These are phyloP conservation scores for Argyrosomus japonicus DNA, from an alignment of 2,113 vertebrate species.

Conservation along the genomic window DNA sequence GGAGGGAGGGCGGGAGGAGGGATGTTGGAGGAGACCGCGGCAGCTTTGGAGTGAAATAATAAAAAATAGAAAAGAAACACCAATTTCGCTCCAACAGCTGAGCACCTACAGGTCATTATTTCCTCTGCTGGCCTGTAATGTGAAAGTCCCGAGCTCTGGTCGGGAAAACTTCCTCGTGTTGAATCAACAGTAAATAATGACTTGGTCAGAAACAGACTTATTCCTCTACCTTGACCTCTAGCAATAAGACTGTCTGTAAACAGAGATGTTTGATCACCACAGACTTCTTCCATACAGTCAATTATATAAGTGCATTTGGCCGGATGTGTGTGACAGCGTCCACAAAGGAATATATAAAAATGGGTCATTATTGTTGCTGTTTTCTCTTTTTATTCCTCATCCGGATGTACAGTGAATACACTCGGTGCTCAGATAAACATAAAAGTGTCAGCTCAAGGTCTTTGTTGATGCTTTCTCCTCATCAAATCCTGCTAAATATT, in stretches of 20 bases:
- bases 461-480: background rate
- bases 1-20: conserved; percentile 59
- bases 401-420: background rate
- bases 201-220: conserved; percentile 64
- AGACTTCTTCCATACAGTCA: conserved; percentile 31
- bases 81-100: conserved; percentile 87
- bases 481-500: background rate
- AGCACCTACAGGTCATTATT: conserved; percentile 87
- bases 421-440: background rate
- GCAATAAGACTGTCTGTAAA: conserved; percentile 47
- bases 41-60: conserved; percentile 83
- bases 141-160: conserved; percentile 61
- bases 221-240: conserved; percentile 62
- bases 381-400: background rate
- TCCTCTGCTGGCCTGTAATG: conserved; percentile 78
- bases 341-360: background rate
- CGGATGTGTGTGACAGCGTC: background rate
- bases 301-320: conserved; percentile 20
- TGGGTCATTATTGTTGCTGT: conserved; percentile 2
- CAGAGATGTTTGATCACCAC: conserved; percentile 51
- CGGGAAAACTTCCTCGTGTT: conserved; percentile 71
- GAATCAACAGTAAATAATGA: conserved; percentile 83
- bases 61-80: conserved; percentile 70
- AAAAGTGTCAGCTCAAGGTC: background rate
- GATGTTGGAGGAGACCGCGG: conserved; percentile 21